phyloP scores from a whole-genome alignment of 2,888 invertebrate species.

The Drosophila affinis region DNA sequence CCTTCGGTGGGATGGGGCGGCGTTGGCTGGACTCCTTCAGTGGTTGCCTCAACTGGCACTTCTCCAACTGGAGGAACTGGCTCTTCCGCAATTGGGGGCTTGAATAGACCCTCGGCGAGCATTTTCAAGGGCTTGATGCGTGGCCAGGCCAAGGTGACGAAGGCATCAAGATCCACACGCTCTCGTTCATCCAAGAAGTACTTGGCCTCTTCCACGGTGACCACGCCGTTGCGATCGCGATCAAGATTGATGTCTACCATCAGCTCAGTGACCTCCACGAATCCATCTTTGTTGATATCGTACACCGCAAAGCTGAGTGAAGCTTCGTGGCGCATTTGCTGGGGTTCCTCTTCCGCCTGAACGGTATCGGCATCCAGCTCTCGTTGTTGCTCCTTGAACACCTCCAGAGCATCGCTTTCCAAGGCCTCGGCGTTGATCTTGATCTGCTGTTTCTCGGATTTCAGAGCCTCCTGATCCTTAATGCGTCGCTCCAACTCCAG shows the following conservation, averaged over 20 bases:
- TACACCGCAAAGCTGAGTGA: constrained; percentile 89
- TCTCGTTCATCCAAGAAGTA: constrained; percentile 89
- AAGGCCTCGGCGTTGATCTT: constrained; percentile 89
- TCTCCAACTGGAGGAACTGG: background rate
- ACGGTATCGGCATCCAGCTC: constrained; percentile 86
- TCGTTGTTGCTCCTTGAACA: constrained; percentile 89
- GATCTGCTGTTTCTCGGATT: constrained; percentile 89
- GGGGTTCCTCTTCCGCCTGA: constrained; percentile 86
- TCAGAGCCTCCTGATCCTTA: constrained; percentile 91
- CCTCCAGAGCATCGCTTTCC: constrained; percentile 90
- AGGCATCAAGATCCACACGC: constrained; percentile 88
- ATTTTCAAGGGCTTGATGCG: constrained; percentile 91
- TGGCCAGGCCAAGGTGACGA: constrained; percentile 89
- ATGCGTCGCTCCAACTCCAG: constrained; percentile 89
- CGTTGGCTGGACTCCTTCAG: constrained; percentile 18
- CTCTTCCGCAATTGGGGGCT: constrained; percentile 84
- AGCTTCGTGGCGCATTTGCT: constrained; percentile 86
- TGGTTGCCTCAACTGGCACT: constrained; percentile 36
- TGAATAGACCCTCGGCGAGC: constrained; percentile 89
- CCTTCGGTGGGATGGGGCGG: constrained; percentile 53
- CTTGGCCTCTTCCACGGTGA: constrained; percentile 93
- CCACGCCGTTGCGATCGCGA: constrained; percentile 93
- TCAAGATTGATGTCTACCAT: constrained; percentile 92
- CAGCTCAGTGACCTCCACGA: constrained; percentile 88
- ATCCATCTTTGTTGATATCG: constrained; percentile 92